Percentiles rank a stretch among this genome's conserved stretches.
phyloP scores from a whole-genome alignment of 2,113 vertebrate species.

The Thamnophis sirtalis region DNA sequence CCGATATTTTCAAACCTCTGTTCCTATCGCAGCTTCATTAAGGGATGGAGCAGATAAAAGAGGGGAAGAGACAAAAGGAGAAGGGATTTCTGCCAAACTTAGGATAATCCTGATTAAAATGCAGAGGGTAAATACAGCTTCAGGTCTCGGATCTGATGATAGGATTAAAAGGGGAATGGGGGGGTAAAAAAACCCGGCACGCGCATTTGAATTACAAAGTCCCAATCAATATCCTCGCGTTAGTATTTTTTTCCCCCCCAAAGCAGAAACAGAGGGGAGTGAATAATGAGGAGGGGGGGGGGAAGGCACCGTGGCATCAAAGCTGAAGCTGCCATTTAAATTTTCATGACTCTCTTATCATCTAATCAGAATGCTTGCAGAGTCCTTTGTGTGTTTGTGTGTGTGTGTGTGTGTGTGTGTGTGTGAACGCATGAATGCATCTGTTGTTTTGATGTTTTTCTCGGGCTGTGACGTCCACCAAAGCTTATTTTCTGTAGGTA shows the following conservation, averaged over 20 bases:
- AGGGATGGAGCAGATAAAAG: slow-evolving; percentile 17
- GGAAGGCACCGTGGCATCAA: slow-evolving; percentile 1
- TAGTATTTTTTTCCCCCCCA: slow-evolving; percentile 55
- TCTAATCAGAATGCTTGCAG: slow-evolving; percentile 15
- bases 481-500: background rate
- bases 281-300: slow-evolving; percentile 32
- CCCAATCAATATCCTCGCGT: slow-evolving; percentile 57
- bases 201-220: slow-evolving; percentile 61
- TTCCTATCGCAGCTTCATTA: slow-evolving; percentile 49
- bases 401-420: background rate
- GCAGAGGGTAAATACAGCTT: slow-evolving; percentile 64
- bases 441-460: background rate
- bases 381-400: background rate
- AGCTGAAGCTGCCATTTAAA: slow-evolving; percentile 15
- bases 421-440: background rate
- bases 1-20: slow-evolving; percentile 48
- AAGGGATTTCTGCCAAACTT: slow-evolving; percentile 49
- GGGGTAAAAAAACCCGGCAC: slow-evolving; percentile 18
- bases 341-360: slow-evolving; percentile 34
- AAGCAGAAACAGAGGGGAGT: slow-evolving; percentile 43
- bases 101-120: slow-evolving; percentile 68
- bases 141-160: slow-evolving; percentile 70
- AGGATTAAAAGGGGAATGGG: slow-evolving; percentile 70
- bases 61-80: slow-evolving; percentile 39
- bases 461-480: background rate